Evolutionary conservation across 2,113 vertebrate genomes (phyloP), one percentile per base, ranked within the genome.

Genomic region (Lonchura striata): DNA sequence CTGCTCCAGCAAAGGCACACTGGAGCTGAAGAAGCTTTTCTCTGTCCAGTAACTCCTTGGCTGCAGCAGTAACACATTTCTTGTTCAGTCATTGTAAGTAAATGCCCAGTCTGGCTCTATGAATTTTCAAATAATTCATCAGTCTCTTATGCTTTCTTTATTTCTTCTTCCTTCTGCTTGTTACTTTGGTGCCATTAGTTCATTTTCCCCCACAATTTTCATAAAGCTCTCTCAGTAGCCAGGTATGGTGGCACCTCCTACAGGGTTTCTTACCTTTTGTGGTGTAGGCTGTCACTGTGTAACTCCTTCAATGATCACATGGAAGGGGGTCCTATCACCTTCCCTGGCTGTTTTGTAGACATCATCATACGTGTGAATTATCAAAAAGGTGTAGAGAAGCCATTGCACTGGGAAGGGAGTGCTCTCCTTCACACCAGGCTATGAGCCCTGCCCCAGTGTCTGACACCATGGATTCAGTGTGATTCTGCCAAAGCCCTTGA

Each of bases 111-210:
- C 71, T 94, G 63, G 63, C 52, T 94, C 56, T 78, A 44, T 88
- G 72, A 66, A 88, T 92, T 91, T 86, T 75, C 83, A 84, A 86
- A 71, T 81, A 63, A 91, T 90, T 86, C 80, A 86, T 94, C 60
- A 81, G 57, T 86, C 82, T 92, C 69, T 72, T 3, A 2, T 52
- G 71, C 56, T 60, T 90, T n/a, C 68, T 81, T 1, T 70, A 81
- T 81, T 90, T 88, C 72, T 86, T 83, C 75, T 66, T 60, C 42
- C 42, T 74, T 84, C 81, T 92, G 27, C 83, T 90, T 78, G 37
- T 78, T 89, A 53, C 56, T 60, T 70, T 68, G 33, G 33, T 71
- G 52, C 47, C 33, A n/a, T 92, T 83, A 77, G 64, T 54, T 94
- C 91, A 28, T 93, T 83, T 30, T 88, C 90, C 64, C 64, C 15